Percentiles rank a stretch among this genome's conserved stretches.
These are phyloP conservation scores for Poeciliopsis prolifica DNA, from an alignment of 2,113 vertebrate species.

Conservation along the genomic window DNA sequence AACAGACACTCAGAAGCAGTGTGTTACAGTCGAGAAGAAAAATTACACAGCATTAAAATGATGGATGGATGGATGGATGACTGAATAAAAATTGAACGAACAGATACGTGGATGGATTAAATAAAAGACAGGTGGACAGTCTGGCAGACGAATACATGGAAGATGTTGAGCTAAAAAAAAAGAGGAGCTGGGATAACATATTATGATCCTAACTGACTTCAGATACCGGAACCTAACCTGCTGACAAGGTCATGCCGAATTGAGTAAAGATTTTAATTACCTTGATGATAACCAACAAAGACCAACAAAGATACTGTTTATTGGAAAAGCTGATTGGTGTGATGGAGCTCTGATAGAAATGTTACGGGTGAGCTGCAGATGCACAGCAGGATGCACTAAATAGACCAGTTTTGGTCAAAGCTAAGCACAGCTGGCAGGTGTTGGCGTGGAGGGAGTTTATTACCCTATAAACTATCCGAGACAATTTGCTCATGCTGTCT, in stretches of 20 bases:
- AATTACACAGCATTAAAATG: too few species aligned
- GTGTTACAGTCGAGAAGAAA: constrained; percentile 25
- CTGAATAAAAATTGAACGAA: too few species aligned
- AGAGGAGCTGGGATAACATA: constrained; percentile 51
- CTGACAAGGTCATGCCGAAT: constrained; percentile 70
- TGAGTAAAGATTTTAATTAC: constrained; percentile 71
- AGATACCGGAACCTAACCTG: constrained; percentile 54
- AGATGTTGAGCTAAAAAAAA: constrained; percentile 31
- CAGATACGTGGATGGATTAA: not conserved
- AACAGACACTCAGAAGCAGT: constrained; percentile 17
- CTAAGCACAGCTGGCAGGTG: constrained; percentile 76
- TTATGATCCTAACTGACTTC: constrained; percentile 49
- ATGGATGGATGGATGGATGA: not conserved
- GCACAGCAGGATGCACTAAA: constrained; percentile 64
- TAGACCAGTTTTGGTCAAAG: constrained; percentile 54
- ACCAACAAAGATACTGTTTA: constrained; percentile 14
- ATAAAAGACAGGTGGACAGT: too few species aligned
- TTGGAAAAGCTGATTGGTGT: constrained; percentile 15
- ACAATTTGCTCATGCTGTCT: constrained; percentile 62
- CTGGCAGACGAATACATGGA: not conserved
- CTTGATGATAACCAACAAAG: constrained; percentile 55
- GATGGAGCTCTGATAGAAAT: constrained; percentile 20
- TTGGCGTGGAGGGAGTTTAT: constrained; percentile 69
- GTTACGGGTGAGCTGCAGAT: constrained; percentile 68
- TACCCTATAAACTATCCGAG: constrained; percentile 69